Conservation (phyloP, 2,113 vertebrate genomes). For the Nothobranchius furzeri region DNA sequence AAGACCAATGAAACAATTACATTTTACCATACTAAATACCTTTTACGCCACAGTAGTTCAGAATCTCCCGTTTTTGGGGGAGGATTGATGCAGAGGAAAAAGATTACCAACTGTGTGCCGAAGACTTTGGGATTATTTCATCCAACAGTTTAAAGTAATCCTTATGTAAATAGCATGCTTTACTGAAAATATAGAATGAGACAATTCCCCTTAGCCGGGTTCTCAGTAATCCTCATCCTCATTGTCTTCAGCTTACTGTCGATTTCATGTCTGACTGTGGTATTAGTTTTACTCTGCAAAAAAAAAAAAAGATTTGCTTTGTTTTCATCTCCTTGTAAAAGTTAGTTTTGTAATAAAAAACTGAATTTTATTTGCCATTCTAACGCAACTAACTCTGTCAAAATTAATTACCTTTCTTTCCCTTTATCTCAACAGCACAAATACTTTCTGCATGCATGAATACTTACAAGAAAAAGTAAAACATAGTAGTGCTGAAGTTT, state of each 20-base stretch:
- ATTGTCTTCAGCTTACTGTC: constrained; percentile 79
- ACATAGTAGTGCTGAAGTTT: constrained; percentile 5
- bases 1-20: constrained; percentile 18
- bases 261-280: constrained; percentile 68
- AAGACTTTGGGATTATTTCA: constrained; percentile 72
- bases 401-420: constrained; percentile 41
- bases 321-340: constrained; percentile 51
- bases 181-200: constrained; percentile 75
- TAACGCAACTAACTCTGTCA: constrained; percentile 17
- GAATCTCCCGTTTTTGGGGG: constrained; percentile 48
- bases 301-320: constrained; percentile 46
- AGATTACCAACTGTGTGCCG: constrained; percentile 60
- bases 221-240: constrained; percentile 69
- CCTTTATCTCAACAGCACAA: constrained; percentile 5
- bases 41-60: constrained; percentile 50
- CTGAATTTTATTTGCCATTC: constrained; percentile 30
- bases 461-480: not conserved
- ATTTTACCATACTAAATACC: constrained; percentile 14
- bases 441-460: constrained; percentile 1
- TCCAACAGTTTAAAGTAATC: constrained; percentile 76
- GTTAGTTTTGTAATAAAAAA: constrained; percentile 52
- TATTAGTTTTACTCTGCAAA: constrained; percentile 62
- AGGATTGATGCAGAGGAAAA: constrained; percentile 58
- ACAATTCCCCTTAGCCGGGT: constrained; percentile 45
- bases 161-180: constrained; percentile 76